These are phyloP conservation scores for Malurus leucopterus DNA, from an alignment of 2,797 vertebrate species.

Conservation along the genomic window DNA sequence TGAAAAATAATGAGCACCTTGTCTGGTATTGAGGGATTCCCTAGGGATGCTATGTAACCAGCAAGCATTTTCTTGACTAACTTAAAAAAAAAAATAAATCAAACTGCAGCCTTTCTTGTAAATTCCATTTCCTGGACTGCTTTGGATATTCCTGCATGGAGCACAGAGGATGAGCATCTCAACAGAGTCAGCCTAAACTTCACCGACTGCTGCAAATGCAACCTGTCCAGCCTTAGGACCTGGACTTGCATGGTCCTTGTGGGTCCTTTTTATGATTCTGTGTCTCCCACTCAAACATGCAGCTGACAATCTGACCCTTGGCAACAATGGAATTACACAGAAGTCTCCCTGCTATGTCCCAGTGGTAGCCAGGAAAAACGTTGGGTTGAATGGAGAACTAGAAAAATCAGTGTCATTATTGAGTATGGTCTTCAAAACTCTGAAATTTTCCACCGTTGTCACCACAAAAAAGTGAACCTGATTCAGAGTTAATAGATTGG, in stretches of 20 bases:
- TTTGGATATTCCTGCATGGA: background rate
- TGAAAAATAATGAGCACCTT: conserved; percentile 23
- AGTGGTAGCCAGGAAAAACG: background rate
- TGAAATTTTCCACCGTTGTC: background rate
- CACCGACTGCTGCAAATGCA: background rate
- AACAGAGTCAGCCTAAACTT: rapidly evolving
- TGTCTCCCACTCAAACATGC: rapidly evolving
- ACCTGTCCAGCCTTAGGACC: background rate
- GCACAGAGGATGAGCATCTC: background rate
- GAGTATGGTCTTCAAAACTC: background rate
- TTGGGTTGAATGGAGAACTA: background rate
- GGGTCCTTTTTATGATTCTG: background rate
- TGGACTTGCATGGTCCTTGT: no score
- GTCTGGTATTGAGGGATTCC: background rate
- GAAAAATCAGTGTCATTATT: background rate
- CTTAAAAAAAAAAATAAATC: background rate
- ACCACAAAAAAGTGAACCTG: background rate
- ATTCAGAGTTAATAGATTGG: background rate
- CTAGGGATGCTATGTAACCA: background rate
- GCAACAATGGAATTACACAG: background rate
- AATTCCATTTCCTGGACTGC: background rate
- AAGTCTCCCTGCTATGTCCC: background rate
- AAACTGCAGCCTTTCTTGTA: background rate
- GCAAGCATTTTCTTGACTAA: background rate
- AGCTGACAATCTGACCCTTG: background rate